Conservation (phyloP, 2,797 vertebrate species). For the Spheniscus humboldti region DNA sequence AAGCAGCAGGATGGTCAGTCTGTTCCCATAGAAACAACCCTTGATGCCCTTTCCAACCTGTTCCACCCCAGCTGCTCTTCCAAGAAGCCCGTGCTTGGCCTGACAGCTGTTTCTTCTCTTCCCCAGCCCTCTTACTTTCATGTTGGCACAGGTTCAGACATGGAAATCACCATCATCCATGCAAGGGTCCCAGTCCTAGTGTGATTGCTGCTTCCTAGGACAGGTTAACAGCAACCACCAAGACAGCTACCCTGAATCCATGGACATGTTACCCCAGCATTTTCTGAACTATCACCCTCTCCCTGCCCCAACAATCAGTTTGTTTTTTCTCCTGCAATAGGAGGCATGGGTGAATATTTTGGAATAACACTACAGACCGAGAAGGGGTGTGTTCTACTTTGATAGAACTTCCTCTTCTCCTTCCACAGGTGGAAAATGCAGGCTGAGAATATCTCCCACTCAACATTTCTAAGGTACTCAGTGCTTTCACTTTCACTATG, state of each 20-base stretch:
- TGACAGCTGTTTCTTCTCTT: not conserved
- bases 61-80: not conserved
- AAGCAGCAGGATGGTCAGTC: not conserved
- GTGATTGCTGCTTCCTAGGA: not conserved
- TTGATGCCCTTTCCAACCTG: not conserved
- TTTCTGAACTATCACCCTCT: not conserved
- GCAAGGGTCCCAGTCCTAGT: not conserved
- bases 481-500: not conserved
- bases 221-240: not conserved
- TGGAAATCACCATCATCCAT: not conserved
- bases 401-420: not conserved
- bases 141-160: not conserved
- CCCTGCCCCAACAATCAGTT: not conserved
- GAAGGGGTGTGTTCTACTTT: not conserved
- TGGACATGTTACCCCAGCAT: not conserved
- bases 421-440: not conserved
- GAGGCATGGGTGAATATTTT: not conserved
- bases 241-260: not conserved
- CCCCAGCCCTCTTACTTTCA: not conserved
- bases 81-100: not conserved
- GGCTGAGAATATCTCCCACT: not conserved
- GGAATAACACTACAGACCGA: not conserved
- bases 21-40: not conserved
- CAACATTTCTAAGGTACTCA: not conserved
- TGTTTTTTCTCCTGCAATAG: not conserved